These are phyloP conservation scores for Gryllus longicercus DNA, from an alignment of 2,888 invertebrate genomes.

Conservation along the genomic window DNA sequence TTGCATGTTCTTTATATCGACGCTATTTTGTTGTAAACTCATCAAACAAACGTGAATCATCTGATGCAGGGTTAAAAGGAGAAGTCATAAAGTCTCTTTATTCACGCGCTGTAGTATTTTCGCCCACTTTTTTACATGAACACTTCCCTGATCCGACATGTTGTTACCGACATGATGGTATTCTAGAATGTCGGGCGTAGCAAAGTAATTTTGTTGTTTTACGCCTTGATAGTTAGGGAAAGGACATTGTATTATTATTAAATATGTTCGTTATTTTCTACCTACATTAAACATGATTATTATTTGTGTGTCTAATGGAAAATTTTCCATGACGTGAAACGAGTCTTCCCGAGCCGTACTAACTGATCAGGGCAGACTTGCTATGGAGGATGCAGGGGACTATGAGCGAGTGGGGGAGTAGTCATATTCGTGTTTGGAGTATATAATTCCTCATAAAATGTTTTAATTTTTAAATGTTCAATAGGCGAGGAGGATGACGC, in stretches of 20 bases:
- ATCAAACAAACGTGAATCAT: too few species aligned
- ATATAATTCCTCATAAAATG: not conserved
- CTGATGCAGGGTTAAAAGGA: too few species aligned
- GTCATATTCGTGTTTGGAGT: not conserved
- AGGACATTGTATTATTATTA: too few species aligned
- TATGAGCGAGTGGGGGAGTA: not conserved
- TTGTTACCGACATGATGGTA: not conserved
- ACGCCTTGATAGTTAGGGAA: too few species aligned
- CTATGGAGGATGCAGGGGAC: conserved; percentile 23
- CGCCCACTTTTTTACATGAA: too few species aligned
- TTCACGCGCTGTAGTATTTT: too few species aligned
- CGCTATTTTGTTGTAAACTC: not conserved
- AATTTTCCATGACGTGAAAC: not conserved
- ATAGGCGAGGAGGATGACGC: conserved; percentile 31
- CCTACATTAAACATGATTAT: not conserved
- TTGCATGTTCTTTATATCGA: not conserved
- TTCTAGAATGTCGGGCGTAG: not conserved
- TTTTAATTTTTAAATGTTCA: not conserved
- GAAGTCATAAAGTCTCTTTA: too few species aligned
- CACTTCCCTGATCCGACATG: not conserved
- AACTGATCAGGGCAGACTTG: not conserved
- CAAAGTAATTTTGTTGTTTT: not conserved
- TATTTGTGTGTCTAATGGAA: not conserved
- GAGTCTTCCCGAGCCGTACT: not conserved
- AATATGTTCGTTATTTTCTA: not conserved